These are phyloP conservation scores for Trissolcus japonicus DNA, from an alignment of 2,888 invertebrate species.

Conservation along the genomic window DNA sequence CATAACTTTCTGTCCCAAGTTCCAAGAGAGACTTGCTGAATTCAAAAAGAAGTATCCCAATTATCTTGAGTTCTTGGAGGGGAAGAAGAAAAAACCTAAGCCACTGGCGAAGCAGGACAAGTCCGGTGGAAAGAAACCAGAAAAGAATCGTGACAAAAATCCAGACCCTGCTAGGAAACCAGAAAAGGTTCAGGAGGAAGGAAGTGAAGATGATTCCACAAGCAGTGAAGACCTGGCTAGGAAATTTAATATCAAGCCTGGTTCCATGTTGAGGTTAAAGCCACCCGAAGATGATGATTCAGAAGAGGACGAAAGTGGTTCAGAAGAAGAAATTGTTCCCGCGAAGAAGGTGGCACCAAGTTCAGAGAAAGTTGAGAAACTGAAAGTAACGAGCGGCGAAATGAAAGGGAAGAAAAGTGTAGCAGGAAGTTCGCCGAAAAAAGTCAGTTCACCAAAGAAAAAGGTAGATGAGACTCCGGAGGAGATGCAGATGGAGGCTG, in stretches of 20 bases:
- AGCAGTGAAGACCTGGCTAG: constrained; percentile 22
- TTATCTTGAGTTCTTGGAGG: constrained; percentile 42
- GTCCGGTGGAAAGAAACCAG: constrained; percentile 52
- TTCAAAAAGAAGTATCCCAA: constrained; percentile 68
- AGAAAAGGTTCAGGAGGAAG: constrained; percentile 7
- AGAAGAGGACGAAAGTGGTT: constrained; percentile 17
- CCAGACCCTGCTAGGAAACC: not conserved
- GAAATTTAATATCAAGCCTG: constrained; percentile 33
- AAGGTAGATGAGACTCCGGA: constrained; percentile 53
- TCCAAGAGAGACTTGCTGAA: constrained; percentile 61
- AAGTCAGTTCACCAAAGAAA: constrained; percentile 29
- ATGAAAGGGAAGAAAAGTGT: not conserved
- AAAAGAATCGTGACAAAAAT: constrained; percentile 43
- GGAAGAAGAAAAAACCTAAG: constrained; percentile 59
- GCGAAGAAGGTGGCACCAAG: not conserved
- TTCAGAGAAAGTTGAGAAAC: constrained; percentile 3
- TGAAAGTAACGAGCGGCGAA: not conserved
- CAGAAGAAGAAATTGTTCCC: constrained; percentile 14
- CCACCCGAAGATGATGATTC: constrained; percentile 21
- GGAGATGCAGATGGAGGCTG: constrained; percentile 60
- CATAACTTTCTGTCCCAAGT: constrained; percentile 61
- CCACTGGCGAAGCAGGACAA: not conserved
- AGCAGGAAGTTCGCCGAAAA: not conserved
- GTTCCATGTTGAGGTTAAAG: constrained; percentile 16
- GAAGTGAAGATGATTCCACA: constrained; percentile 21